Conservation (phyloP, 2,888 invertebrate genomes). For the Drosophila barbarae region DNA sequence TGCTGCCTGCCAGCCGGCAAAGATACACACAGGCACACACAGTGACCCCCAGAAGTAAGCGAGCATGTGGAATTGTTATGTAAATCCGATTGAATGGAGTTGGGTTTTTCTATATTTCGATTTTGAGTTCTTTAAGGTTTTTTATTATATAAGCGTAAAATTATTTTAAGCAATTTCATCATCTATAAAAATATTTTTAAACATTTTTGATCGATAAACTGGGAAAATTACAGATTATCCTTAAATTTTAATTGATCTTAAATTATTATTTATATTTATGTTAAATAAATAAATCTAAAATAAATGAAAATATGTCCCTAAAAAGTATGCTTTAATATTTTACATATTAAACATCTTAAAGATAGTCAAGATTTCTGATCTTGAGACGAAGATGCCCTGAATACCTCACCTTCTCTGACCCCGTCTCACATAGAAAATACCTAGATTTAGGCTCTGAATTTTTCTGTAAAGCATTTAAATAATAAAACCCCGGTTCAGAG, state of each 20-base stretch:
- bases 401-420: neutral
- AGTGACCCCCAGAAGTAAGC: conserved; percentile 44
- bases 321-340: neutral
- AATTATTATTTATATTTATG: no score
- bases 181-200: neutral
- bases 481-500: conserved; percentile 1
- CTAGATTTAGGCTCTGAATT: neutral
- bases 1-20: conserved; percentile 26
- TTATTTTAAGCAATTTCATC: neutral
- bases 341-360: no score
- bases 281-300: neutral
- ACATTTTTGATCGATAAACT: neutral
- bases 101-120: neutral
- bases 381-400: neutral
- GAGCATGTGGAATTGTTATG: conserved; percentile 47
- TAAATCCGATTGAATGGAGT: conserved; percentile 38
- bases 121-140: neutral
- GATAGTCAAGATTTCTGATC: neutral
- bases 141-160: neutral
- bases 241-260: no score
- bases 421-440: neutral
- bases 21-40: conserved; percentile 25
- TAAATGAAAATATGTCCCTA: neutral
- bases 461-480: neutral
- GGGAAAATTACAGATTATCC: neutral